Percentiles rank a stretch among this genome's conserved stretches.
These are phyloP conservation scores for Bombus sibiricus DNA, from an alignment of 1,140 invertebrate genomes.

Conservation along the genomic window DNA sequence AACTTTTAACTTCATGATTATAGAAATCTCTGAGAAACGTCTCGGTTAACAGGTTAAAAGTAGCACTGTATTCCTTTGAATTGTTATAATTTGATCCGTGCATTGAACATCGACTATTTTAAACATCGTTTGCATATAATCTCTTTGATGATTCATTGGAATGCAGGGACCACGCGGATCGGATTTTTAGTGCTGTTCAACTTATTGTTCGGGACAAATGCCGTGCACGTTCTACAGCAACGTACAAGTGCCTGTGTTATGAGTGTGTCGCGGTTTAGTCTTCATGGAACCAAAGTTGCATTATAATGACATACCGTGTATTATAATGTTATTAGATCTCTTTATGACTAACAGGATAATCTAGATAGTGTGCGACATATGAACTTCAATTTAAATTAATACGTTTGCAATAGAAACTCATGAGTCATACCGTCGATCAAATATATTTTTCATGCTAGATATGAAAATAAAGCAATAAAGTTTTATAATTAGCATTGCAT, in stretches of 20 bases:
- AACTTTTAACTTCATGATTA: not conserved
- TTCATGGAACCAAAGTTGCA: not conserved
- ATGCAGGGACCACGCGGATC: not conserved
- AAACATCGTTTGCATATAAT: conserved; percentile 8
- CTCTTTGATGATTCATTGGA: conserved; percentile 13
- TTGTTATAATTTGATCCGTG: not conserved
- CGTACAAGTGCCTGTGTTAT: not conserved
- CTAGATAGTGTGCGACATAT: not conserved
- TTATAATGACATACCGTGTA: not conserved
- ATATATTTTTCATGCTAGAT: not conserved
- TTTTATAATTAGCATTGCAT: too few relatives aligned
- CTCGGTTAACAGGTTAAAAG: too few relatives aligned
- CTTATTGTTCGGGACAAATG: not conserved
- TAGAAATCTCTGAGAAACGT: too few relatives aligned
- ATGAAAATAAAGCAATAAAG: not conserved
- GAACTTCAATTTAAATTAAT: too few relatives aligned
- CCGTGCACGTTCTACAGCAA: not conserved
- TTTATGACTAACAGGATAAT: conserved; percentile 1
- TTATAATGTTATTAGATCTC: not conserved
- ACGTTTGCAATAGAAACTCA: not conserved
- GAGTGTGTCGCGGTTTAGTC: not conserved
- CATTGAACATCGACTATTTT: not conserved
- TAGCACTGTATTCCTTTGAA: not conserved
- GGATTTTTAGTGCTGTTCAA: conserved; percentile 8
- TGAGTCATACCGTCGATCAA: too few relatives aligned